Base-by-base conservation (phyloP, 2,113 vertebrate species). In the Kryptolebias marmoratus region DNA sequence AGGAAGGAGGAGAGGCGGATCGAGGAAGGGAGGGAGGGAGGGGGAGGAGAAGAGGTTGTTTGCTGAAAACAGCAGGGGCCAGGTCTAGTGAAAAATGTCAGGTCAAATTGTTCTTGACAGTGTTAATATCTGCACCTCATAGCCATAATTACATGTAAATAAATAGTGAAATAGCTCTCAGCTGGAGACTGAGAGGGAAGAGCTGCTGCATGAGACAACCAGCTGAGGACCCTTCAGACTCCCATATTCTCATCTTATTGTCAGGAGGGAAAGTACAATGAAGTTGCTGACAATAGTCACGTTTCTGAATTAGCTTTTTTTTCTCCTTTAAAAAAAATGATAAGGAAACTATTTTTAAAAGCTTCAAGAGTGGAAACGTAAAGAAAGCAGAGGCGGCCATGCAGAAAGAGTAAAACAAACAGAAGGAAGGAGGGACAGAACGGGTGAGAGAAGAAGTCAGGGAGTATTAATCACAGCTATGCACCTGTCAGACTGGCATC, bases 61-160 rank as follows among this genome's bases (percentile, higher is more conserved):
- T 92, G 91, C 85, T 78, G 61, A 90, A 88, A 92, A 84, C 90
- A 93, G 95, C 92, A 92, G 95, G 94, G 94, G 94, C 91, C 87
- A 82, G 92, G 93, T 94, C 93, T 87, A 94, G 94, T 96, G 96
- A 98, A 94, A 98, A 97, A 97, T 99, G 97, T 99, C 97, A 99
- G 96, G 95, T 96, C 95, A 98, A 98, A 99, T 98, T 97, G 96
- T 95, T 98, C 95, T 97, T 99, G 97, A 99, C 97, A 98, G 97
- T 96, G 95, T 95, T 99, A 98, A 99, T 99, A 96, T 97, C 96
- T 94, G 95, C 96, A 96, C 96, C 96, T 98, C 96, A 96, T 97
- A 95, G 96, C 95, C 94, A 96, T 99, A 99, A 99, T 99, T 97
- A 96, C 96, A 97, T 98, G 96, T 98, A 99, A 98, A 99, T 99